phyloP scores from a whole-genome alignment of 2,888 invertebrate species.

The Rhamnusium bicolor region DNA sequence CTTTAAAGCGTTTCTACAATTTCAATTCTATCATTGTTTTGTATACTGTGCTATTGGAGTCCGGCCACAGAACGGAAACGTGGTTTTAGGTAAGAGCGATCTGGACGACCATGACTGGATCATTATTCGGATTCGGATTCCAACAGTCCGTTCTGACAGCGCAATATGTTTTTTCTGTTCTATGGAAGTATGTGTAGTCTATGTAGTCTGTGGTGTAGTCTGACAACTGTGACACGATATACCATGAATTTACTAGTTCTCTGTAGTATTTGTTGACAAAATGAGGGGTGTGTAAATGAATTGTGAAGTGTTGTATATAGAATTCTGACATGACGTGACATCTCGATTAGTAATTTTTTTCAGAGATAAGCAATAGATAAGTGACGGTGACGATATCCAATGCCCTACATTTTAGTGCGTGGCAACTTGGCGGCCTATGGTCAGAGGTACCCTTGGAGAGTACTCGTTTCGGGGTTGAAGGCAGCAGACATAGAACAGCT shows the following conservation, averaged over 20 bases:
- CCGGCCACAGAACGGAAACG: too few relatives aligned
- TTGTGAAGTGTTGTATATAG: neutral
- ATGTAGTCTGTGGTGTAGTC: too few relatives aligned
- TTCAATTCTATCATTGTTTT: too few relatives aligned
- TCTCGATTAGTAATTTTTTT: neutral
- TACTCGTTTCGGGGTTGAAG: conserved; percentile 89
- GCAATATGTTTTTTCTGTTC: too few relatives aligned
- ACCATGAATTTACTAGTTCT: neutral
- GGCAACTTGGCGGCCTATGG: conserved; percentile 91
- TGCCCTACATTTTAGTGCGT: conserved; percentile 93
- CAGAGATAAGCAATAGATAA: conserved; percentile 22
- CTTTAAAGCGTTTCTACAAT: too few relatives aligned
- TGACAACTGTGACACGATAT: too few relatives aligned
- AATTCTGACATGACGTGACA: neutral
- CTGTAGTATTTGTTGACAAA: neutral
- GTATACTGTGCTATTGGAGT: too few relatives aligned
- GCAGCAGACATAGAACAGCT: conserved; percentile 88
- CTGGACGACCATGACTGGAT: too few relatives aligned
- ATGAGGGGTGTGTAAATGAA: neutral
- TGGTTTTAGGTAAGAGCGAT: too few relatives aligned
- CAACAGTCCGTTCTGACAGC: neutral
- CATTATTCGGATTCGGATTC: too few relatives aligned
- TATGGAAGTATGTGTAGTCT: too few relatives aligned
- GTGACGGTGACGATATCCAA: conserved; percentile 64
- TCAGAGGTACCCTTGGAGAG: conserved; percentile 90